Evolutionary conservation across 2,113 vertebrate species (phyloP), one percentile per base, ranked within the genome.

Genomic region (Gasterosteus nipponicus): DNA sequence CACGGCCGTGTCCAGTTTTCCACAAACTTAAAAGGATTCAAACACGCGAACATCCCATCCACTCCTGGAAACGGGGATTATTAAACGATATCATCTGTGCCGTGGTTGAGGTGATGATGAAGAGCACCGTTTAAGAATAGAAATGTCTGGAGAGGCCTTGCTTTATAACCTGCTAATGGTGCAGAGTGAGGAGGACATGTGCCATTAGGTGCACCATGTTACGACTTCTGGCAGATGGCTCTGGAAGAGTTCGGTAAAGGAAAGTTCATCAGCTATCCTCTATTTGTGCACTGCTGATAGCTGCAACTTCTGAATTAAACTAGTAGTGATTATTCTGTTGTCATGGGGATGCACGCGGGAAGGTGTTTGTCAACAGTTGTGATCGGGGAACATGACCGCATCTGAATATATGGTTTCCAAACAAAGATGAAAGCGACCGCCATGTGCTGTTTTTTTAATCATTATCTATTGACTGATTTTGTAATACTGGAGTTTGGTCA

Each of bases 111-210:
- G 76, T 84, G 83, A 89, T n/a, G 75, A 76, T 83, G 81, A 84
- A 92, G 91, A 80, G 75, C 72, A 77, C 41, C 65, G 19, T 87
- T 81, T 60, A 62, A 81, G 69, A 70, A 74, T 16, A 82, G 74
- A 74, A 82, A 57, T 54, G 6, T 61, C 15, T 5, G 53, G 39
- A 78, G 35, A 67, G 67, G 51, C 60, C 22, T 14, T 0, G 31
- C 80, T 92, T 90, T 92, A 91, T 85, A 81, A 84, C 87, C 81
- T 54, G 74, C 78, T 92, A 92, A 92, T 91, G 89, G 87, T 46
- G 68, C 80, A 15, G 76, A 11, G 62, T n/a, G 9, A 49, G 47
- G 58, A 81, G 71, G 69, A n/a, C 62, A 75, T 75, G 78, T 65
- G 84, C 80, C 51, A 80, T 86, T 79, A 81, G 80, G 69, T 66